Conservation (phyloP, 2,888 invertebrate genomes). For the Zelleria hepariella region DNA sequence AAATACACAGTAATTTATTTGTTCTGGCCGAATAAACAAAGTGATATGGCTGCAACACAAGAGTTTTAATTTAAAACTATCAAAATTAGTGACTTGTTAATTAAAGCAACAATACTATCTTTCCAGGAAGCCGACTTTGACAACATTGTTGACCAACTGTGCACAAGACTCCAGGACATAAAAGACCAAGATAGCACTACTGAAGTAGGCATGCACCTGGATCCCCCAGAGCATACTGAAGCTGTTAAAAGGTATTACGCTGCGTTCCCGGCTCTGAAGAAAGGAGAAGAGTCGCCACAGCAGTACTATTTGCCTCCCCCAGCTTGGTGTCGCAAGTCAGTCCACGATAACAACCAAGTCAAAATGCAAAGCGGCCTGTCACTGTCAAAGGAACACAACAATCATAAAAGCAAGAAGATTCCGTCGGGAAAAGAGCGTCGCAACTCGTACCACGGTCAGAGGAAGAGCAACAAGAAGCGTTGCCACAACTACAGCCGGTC, state of each 20-base stretch:
- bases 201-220: conserved; percentile 63
- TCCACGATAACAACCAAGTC: conserved; percentile 30
- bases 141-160: conserved; percentile 86
- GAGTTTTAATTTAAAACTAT: background rate
- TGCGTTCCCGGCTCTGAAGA: conserved; percentile 80
- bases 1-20: background rate
- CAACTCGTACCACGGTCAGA: conserved; percentile 54
- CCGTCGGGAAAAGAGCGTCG: conserved; percentile 55
- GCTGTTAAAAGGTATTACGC: conserved; percentile 83
- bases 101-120: conserved; percentile 7
- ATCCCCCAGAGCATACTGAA: conserved; percentile 72
- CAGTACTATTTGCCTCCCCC: conserved; percentile 61
- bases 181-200: conserved; percentile 53
- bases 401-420: conserved; percentile 37
- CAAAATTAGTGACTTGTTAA: background rate
- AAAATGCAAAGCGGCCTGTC: conserved; percentile 58
- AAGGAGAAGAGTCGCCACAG: conserved; percentile 56
- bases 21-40: background rate
- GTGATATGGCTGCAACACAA: background rate
- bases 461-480: conserved; percentile 49
- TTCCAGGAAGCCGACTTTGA: conserved; percentile 85
- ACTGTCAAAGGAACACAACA: conserved; percentile 51
- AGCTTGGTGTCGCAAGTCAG: conserved; percentile 52
- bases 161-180: conserved; percentile 81
- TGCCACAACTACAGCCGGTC: conserved; percentile 56